Evolutionary conservation across 2,113 vertebrate species (phyloP).

Genomic region (Engystomops pustulosus): DNA sequence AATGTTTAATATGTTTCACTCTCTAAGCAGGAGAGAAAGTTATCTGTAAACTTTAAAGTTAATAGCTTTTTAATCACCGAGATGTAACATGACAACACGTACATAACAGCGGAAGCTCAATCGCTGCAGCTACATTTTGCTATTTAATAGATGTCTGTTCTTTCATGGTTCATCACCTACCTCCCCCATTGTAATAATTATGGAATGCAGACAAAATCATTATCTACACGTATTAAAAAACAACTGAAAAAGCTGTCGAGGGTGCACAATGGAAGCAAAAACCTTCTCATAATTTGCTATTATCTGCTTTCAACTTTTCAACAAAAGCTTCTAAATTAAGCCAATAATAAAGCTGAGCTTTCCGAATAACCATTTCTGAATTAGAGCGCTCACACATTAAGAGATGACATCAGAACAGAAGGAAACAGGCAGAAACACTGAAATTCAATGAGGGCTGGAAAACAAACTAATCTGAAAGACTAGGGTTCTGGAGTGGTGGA

Average conservation of each 20-base stretch:
- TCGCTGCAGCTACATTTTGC: not conserved
- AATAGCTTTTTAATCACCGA: no score
- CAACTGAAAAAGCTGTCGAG: not conserved
- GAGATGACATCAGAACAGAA: not conserved
- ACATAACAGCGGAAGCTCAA: not conserved
- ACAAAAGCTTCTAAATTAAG: constrained; percentile 24
- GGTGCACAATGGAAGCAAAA: constrained; percentile 14
- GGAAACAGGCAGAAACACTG: not conserved
- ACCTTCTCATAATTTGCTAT: constrained; percentile 1
- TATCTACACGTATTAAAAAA: constrained; percentile 4
- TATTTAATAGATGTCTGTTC: not conserved
- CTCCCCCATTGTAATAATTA: not conserved
- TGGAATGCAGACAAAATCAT: constrained; percentile 21
- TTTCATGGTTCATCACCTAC: constrained; percentile 27
- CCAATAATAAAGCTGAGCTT: not conserved
- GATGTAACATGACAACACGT: no score
- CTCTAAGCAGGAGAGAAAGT: no score
- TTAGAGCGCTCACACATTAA: not conserved
- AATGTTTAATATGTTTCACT: no score
- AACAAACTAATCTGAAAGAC: no score
- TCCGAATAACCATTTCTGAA: constrained; percentile 24
- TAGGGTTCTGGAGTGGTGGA: not conserved
- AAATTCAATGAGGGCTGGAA: no score
- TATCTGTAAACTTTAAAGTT: no score
- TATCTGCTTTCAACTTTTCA: constrained; percentile 25